Percentiles rank a stretch among this genome's conserved stretches.
Evolutionary conservation across 2,113 vertebrate species (phyloP).

Genomic region (Hystrix cristata): DNA sequence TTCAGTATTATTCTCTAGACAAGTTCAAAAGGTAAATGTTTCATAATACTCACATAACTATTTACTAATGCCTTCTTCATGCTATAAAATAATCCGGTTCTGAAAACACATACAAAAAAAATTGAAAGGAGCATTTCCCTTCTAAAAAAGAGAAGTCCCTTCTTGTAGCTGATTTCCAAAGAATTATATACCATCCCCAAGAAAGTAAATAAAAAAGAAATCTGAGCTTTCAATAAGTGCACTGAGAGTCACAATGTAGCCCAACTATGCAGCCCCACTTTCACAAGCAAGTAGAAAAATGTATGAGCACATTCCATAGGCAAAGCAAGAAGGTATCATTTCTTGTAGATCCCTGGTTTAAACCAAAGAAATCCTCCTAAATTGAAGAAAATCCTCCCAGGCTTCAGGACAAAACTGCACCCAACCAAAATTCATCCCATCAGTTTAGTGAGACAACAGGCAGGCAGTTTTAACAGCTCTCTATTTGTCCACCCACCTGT

Average conservation of each 20-base stretch:
- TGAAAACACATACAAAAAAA: constrained; percentile 39
- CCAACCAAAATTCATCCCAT: background rate
- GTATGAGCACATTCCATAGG: background rate
- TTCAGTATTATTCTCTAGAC: constrained; percentile 25
- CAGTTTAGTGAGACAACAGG: background rate
- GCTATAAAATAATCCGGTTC: constrained; percentile 27
- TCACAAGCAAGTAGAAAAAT: constrained; percentile 44
- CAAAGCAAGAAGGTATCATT: background rate
- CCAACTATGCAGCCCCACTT: background rate
- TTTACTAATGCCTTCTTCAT: background rate
- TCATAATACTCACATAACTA: background rate
- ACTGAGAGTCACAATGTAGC: background rate
- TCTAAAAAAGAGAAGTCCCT: background rate
- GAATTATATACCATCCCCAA: background rate
- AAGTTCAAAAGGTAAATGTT: constrained; percentile 36
- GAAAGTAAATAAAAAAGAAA: background rate
- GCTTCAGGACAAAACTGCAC: background rate
- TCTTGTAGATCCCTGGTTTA: background rate
- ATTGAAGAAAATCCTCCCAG: background rate
- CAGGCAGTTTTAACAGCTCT: background rate
- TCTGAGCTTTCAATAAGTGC: background rate
- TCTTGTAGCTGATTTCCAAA: background rate
- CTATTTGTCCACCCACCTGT: background rate
- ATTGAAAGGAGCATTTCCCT: background rate
- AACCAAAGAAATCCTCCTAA: background rate